Conservation (phyloP, 2,888 invertebrate species). For the Stenchaetothrips biformis region DNA sequence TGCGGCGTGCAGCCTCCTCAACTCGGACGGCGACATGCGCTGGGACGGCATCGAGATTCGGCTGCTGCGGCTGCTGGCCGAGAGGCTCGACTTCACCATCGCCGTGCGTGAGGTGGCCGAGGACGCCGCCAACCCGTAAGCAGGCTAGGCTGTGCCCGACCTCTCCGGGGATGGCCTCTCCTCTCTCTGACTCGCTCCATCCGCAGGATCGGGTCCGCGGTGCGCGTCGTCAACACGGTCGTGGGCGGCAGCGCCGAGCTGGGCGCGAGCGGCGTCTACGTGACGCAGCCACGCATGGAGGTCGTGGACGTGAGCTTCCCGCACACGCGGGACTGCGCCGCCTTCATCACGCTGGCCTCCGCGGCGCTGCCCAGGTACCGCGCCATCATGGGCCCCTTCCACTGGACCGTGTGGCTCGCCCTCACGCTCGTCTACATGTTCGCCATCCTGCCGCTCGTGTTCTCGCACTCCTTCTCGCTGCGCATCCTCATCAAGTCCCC, state of each 20-base stretch:
- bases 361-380: slow-evolving; percentile 76
- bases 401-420: slow-evolving; percentile 74
- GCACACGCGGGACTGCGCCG: slow-evolving; percentile 59
- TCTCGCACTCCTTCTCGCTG: slow-evolving; percentile 65
- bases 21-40: slow-evolving; percentile 38
- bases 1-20: background rate
- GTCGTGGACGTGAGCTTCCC: background rate
- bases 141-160: background rate
- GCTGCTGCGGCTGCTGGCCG: slow-evolving; percentile 57
- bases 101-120: slow-evolving; percentile 55
- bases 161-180: too few species aligned
- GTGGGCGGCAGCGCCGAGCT: slow-evolving; percentile 55
- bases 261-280: slow-evolving; percentile 67
- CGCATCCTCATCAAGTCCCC: slow-evolving; percentile 61
- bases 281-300: slow-evolving; percentile 46
- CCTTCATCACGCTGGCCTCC: slow-evolving; percentile 70
- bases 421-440: slow-evolving; percentile 65
- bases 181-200: background rate
- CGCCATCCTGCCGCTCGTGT: slow-evolving; percentile 68
- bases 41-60: slow-evolving; percentile 76
- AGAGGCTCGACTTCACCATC: slow-evolving; percentile 65
- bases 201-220: slow-evolving; percentile 48
- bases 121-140: slow-evolving; percentile 28
- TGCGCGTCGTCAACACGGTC: slow-evolving; percentile 57
- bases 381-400: slow-evolving; percentile 77